Percentiles rank a stretch among this genome's conserved stretches.
These are phyloP conservation scores for Nemoura dubitans DNA, from an alignment of 2,888 invertebrate species.

Conservation along the genomic window DNA sequence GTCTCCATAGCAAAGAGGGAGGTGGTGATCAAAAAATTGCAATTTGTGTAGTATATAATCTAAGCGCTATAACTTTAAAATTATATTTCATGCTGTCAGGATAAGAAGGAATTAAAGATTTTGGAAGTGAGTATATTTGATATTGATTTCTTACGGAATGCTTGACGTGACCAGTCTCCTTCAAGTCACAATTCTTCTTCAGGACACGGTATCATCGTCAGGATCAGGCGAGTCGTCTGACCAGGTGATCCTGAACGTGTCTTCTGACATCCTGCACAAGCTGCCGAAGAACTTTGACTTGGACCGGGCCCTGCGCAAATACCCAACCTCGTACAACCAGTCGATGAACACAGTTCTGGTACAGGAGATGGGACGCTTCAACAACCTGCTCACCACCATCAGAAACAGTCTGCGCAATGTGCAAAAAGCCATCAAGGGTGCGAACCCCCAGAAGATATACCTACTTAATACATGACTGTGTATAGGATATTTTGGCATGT, in stretches of 20 bases:
- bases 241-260: slow-evolving; percentile 79
- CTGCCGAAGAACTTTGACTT: slow-evolving; percentile 78
- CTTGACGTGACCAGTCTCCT: neutral
- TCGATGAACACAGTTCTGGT: slow-evolving; percentile 95
- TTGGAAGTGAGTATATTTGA: slow-evolving; percentile 13
- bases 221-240: slow-evolving; percentile 76
- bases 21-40: no score
- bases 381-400: slow-evolving; percentile 77
- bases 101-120: neutral
- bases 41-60: neutral
- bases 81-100: neutral
- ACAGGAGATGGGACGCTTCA: slow-evolving; percentile 85
- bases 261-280: slow-evolving; percentile 79
- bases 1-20: no score
- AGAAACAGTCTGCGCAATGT: slow-evolving; percentile 78
- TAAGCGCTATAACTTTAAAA: neutral
- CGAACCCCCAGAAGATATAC: no score
- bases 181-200: slow-evolving; percentile 27
- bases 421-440: slow-evolving; percentile 88
- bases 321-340: slow-evolving; percentile 81
- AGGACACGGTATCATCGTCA: slow-evolving; percentile 72
- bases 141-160: neutral
- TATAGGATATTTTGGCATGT: slow-evolving; percentile 33
- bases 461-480: neutral
- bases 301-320: slow-evolving; percentile 71